Evolutionary conservation across 2,113 vertebrate genomes (phyloP), one percentile per base, ranked within the genome.

Genomic region (Brachyistius frenatus): DNA sequence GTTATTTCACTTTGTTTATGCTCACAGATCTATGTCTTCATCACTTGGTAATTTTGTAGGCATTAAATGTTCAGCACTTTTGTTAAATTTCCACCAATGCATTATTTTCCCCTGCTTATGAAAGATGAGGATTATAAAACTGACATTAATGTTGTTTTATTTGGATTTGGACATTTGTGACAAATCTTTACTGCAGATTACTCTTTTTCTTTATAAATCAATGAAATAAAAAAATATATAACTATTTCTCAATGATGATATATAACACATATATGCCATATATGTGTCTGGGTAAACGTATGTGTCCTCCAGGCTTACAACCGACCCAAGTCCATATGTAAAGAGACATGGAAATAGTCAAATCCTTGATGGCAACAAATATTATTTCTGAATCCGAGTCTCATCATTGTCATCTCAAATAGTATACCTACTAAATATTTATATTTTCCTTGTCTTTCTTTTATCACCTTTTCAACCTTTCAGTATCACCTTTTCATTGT

Each of bases 401-500:
- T 76, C 66, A 56, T 76, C 66, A 61, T 14, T 47, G 47, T 52
- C 60, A 14, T 32, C 37, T 65, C 61, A 62, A 6, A 61, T 49
- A 70, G 23, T 62, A 66, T 41, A 36, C 36, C 61, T 79, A 37
- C 73, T 83, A 73, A 66, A 80, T 81, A 79, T 83, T 82, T 69
- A 85, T 84, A 55, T 73, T 60, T 62, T 68, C 47, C 47, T 44
- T 32, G 50, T 70, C 37, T 78, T 66, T 57, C 55, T 39, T 35
- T 65, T 41, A 35, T 47, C 70, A 54, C 66, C 73, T 58, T 49
- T 81, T 70, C 66, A 60, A 63, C 63, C 72, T 62, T 57, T 72
- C 77, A 56, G 64, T 66, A 23, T 86, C 61, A 84, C 82, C 76
- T 87, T 83, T 80, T 85, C 71, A 83, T 86, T 70, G 72, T 80